phyloP scores from a whole-genome alignment of 2,797 vertebrate genomes.

The Hydrophis major region DNA sequence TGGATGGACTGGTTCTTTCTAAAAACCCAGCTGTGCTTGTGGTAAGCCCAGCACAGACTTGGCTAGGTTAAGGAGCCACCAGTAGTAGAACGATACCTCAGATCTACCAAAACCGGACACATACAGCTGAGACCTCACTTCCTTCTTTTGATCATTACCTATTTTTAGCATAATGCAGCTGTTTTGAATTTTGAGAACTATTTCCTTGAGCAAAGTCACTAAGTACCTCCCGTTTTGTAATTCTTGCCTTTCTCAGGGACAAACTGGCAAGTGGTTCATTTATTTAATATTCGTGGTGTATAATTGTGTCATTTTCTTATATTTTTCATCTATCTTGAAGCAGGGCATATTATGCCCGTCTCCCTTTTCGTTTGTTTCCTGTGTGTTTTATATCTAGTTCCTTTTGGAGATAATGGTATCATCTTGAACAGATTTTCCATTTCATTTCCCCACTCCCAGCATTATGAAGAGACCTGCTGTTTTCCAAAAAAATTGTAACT shows the following conservation, averaged over 20 bases:
- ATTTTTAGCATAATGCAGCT: neutral
- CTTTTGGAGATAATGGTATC: neutral
- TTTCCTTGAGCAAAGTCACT: neutral
- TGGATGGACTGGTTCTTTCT: neutral
- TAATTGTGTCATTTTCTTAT: neutral
- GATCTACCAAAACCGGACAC: neutral
- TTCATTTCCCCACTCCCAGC: neutral
- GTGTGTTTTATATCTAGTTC: conserved; percentile 20
- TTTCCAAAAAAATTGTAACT: conserved; percentile 1
- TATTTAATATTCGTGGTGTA: neutral
- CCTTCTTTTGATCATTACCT: neutral
- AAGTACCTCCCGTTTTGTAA: neutral
- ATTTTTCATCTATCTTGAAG: neutral
- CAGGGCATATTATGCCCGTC: neutral
- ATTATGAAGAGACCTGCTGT: neutral
- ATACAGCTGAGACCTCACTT: neutral
- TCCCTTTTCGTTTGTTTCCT: conserved; percentile 20
- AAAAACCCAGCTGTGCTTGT: neutral
- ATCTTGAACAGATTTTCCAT: neutral
- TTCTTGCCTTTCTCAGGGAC: neutral
- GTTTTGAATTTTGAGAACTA: neutral
- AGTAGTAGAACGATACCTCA: neutral
- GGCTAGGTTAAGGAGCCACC: neutral
- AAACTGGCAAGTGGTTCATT: neutral
- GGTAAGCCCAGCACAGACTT: neutral